Evolutionary conservation across 1,140 invertebrate genomes (phyloP), one percentile per base, ranked within the genome.

Genomic region (Zaprionus vittiger): DNA sequence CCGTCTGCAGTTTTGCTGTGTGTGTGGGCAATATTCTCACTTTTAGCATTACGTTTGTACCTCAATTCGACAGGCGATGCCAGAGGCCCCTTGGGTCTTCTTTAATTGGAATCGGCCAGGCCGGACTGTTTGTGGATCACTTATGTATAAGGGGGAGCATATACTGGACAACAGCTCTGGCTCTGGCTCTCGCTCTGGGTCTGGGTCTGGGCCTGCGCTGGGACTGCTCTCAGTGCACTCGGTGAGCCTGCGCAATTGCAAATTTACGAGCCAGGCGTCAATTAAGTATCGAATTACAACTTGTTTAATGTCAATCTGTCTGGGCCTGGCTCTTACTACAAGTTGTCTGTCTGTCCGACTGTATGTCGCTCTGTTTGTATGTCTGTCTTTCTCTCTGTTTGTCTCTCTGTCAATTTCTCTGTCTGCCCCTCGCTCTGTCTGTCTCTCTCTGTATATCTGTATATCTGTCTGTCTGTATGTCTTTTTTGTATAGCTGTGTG

Each of bases 241-340:
- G n/a, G 55, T 70, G 60, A 56, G 62, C 34, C 54, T 68, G 66
- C 71, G 73, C 86, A 90, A 91, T 91, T 91, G 91, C 91, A 89
- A 90, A 91, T 92, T 92, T 92, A 92, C 87, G 91, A 92, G 91
- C 84, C 83, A 89, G 89, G 91, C 89, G 91, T 92, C 91, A 92
- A 92, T 92, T 92, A 92, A 92, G 91, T 92, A 92, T 92, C 91
- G 91, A 92, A 92, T 92, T 92, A 92, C 91, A 92, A 91, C 84
- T 92, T 92, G 91, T 91, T 92, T 92, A 91, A 86, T 92, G 91
- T 92, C 91, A 92, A 91, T 85, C 85, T 90, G 85, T 90, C 85
- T 80, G 73, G 79, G 74, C 68, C 59, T 62, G 61, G 47, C 55
- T 68, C 64, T 79, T 69, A 72, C 81, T 73, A 65, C 69, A 57